Evolutionary conservation across 2,113 vertebrate genomes (phyloP), one percentile per base, ranked within the genome.

Genomic region (Toxostoma redivivum): DNA sequence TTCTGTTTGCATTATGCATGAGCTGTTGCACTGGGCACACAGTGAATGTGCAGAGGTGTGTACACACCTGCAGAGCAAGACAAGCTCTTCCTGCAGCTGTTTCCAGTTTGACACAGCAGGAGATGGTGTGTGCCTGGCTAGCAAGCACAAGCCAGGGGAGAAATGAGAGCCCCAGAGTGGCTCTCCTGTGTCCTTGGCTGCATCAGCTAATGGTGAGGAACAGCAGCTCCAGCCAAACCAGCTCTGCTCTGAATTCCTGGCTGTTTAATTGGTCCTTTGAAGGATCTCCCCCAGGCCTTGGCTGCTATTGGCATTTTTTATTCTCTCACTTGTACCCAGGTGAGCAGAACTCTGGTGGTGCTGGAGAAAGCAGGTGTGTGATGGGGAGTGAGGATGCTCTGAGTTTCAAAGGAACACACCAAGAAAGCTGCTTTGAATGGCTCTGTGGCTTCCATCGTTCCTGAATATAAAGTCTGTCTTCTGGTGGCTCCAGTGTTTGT

Each of bases 381-480:
- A 24, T 31, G 51, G n/a, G 53, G 31, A 61, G 28, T 42, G 60
- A 70, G 76, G 44, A 35, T 42, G 24, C 50, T 66, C 60, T 38
- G 65, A 38, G 12, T 83, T 81, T 88, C 76, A 51, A 57, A 88
- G 48, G 58, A 62, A 22, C 11, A 1, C 0, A 6, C 58, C n/a
- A 38, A 40, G 81, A 91, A 61, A 76, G 47, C 47, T 62, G 33
- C n/a, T 42, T 23, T 25, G 71, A 65, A 22, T 27, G 60, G 54
- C 71, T 87, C 60, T 64, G 87, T 15, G 11, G 82, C 72, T 77
- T 94, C 88, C 76, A 77, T 95, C 94, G 88, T 90, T 94, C 67
- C 94, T 90, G 67, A 88, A 28, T 48, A 47, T 44, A 37, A 65
- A 92, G 48, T 53, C 40, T 88, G 80, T 92, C 86, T 95, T 86